phyloP scores from a whole-genome alignment of 2,797 vertebrate species.

The Protonibea diacanthus region DNA sequence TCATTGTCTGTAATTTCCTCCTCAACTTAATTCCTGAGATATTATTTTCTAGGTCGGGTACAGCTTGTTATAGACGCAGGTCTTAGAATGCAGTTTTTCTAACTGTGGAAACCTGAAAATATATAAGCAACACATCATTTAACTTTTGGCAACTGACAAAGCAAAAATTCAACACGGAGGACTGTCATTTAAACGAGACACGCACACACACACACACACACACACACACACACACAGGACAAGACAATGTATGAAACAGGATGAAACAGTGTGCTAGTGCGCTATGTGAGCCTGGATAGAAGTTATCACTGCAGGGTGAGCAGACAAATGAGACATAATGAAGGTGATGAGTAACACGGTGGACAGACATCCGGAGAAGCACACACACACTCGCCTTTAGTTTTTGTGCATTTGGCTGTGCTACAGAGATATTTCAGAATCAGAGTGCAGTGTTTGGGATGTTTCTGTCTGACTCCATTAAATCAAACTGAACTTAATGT shows the following conservation, averaged over 20 bases:
- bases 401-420: slow-evolving; percentile 41
- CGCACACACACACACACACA: neutral
- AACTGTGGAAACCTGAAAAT: neutral
- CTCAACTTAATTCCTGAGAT: neutral
- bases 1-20: neutral
- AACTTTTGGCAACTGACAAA: slow-evolving; percentile 8
- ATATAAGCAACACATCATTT: slow-evolving; percentile 9
- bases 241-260: slow-evolving; percentile 20
- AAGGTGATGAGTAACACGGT: slow-evolving; percentile 29
- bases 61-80: neutral
- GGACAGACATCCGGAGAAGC: slow-evolving; percentile 33
- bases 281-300: slow-evolving; percentile 19
- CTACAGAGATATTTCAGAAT: slow-evolving; percentile 31
- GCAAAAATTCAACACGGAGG: slow-evolving; percentile 11
- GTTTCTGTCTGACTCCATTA: neutral
- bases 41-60: neutral
- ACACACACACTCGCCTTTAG: slow-evolving; percentile 20
- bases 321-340: slow-evolving; percentile 15
- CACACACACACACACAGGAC: slow-evolving; percentile 5
- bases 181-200: slow-evolving; percentile 15
- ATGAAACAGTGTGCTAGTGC: slow-evolving; percentile 19
- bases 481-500: slow-evolving; percentile 6
- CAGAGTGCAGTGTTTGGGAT: neutral
- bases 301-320: slow-evolving; percentile 22
- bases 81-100: neutral